Conservation (phyloP, 2,888 invertebrate species). For the Philopedon plagiatum region DNA sequence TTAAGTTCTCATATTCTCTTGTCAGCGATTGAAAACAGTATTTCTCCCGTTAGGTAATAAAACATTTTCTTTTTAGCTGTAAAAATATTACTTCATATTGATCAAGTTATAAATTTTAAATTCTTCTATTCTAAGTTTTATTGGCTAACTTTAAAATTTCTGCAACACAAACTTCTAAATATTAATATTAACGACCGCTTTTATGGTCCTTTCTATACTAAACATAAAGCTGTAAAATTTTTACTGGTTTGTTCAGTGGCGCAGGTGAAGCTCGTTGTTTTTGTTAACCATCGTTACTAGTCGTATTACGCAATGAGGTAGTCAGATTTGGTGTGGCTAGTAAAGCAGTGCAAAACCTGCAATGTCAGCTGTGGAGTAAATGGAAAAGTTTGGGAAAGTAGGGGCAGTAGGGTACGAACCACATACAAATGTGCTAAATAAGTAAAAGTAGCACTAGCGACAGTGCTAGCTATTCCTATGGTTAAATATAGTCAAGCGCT, state of each 20-base stretch:
- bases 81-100: constrained; percentile 62
- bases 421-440: too few relatives aligned
- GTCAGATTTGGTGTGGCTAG: too few relatives aligned
- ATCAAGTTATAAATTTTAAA: constrained; percentile 65
- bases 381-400: too few relatives aligned
- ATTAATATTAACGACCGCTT: constrained; percentile 56
- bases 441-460: too few relatives aligned
- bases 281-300: background rate
- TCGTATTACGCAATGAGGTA: too few relatives aligned
- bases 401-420: too few relatives aligned
- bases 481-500: too few relatives aligned
- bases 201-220: constrained; percentile 50
- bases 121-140: constrained; percentile 60
- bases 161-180: constrained; percentile 54
- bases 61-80: constrained; percentile 24
- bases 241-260: constrained; percentile 31
- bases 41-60: constrained; percentile 20
- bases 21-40: constrained; percentile 32
- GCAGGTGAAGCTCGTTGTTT: background rate
- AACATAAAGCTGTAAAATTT: constrained; percentile 43
- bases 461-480: too few relatives aligned
- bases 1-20: constrained; percentile 62
- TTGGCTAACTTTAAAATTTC: constrained; percentile 55
- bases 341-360: too few relatives aligned
- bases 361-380: too few relatives aligned